Base-by-base conservation (phyloP, 1,140 invertebrate genomes). In the Tetragonula clypearis region DNA sequence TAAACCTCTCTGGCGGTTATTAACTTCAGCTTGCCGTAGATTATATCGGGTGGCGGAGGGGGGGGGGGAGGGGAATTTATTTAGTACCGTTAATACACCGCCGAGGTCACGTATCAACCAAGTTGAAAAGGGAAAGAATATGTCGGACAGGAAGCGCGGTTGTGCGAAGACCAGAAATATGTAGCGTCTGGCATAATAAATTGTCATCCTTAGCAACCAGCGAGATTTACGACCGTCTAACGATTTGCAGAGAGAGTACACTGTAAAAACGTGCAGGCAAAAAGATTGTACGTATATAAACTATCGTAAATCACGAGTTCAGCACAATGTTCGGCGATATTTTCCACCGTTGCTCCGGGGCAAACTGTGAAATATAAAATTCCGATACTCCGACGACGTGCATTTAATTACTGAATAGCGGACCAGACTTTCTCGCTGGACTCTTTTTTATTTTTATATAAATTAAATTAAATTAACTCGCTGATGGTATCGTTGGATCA, bases 1-100 rank as follows among this genome's bases (percentile, higher is more conserved):
- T 88, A 88, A 89, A 89, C 88, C 88, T 89, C 87, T 80, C 81
- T 66, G 84, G 87, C 80, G 87, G 72, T 89, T 89, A 89, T 89
- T 89, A 88, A 89, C 88, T 86, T 83, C 68, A 78, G 83, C 78
- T 86, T 66, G 84, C 75, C 80, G 60, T 88, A 83, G 76, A 86
- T 89, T 86, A 86, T 86, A 89, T 73, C 72, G 30, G 30, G 30
- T 30, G 1, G 30, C n/a, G n/a, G n/a, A n/a, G 30, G 30, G 30
- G 1, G 30, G 0, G 30, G 1, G 30, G 17, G 49, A 60, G 84
- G 35, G 66, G 79, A 86, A 89, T 89, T 89, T 89, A 89, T 88
- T 86, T 86, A 83, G 84, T 89, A 88, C 87, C 84, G 76, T 86
- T 82, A 88, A 88, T 83, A 88, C 74, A 53, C 65, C 60, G 26